These are phyloP conservation scores for Himalopsyche japonica DNA, from an alignment of 2,888 invertebrate species.

Conservation along the genomic window DNA sequence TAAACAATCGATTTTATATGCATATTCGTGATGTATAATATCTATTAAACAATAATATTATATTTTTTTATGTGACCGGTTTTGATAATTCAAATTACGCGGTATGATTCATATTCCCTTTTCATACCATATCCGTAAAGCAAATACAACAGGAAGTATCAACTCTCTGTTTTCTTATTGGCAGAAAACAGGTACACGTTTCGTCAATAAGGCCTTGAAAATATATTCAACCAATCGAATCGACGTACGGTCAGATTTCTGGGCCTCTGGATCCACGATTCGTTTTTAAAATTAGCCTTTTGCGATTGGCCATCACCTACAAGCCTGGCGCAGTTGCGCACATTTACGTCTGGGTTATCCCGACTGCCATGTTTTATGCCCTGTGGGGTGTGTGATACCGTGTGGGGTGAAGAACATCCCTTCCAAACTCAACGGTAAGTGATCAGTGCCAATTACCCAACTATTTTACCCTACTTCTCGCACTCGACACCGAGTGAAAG, in stretches of 20 bases:
- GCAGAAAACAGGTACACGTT: conserved; percentile 21
- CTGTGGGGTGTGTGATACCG: conserved; percentile 67
- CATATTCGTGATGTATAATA: no score
- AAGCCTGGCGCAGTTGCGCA: conserved; percentile 60
- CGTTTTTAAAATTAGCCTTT: conserved; percentile 29
- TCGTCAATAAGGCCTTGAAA: conserved; percentile 36
- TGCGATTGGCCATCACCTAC: conserved; percentile 51
- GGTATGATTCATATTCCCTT: background rate
- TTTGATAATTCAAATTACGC: background rate
- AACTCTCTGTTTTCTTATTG: conserved; percentile 18
- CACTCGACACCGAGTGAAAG: conserved; percentile 56
- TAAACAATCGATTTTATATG: no score
- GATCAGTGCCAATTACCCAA: conserved; percentile 44
- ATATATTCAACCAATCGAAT: conserved; percentile 50
- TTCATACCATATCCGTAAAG: conserved; percentile 11
- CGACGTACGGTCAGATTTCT: conserved; percentile 24
- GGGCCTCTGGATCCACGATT: conserved; percentile 40
- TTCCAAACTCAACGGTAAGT: conserved; percentile 56
- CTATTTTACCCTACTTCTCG: conserved; percentile 47
- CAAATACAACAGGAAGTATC: background rate
- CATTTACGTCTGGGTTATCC: conserved; percentile 47
- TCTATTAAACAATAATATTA: no score
- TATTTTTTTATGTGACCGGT: background rate
- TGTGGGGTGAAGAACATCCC: conserved; percentile 48
- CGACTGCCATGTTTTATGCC: conserved; percentile 79